Evolutionary conservation across 2,888 invertebrate genomes (phyloP).

Genomic region (Catocala sponsa): DNA sequence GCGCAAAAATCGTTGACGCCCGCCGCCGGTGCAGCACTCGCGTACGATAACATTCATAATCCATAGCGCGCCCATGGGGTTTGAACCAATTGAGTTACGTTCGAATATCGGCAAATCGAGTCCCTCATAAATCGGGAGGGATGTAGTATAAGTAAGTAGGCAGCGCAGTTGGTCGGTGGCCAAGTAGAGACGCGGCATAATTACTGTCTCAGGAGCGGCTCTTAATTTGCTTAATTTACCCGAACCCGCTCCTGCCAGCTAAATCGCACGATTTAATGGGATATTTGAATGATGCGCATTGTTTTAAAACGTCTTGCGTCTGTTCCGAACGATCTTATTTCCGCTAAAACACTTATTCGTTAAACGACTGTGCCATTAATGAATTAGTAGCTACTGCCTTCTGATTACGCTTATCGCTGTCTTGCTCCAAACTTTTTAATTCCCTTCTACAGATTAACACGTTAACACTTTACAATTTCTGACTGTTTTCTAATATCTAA

Average conservation of each 20-base stretch:
- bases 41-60: conserved; percentile 74
- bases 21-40: conserved; percentile 54
- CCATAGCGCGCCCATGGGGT: conserved; percentile 65
- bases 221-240: conserved; percentile 87
- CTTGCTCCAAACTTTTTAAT: conserved; percentile 35
- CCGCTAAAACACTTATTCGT: conserved; percentile 49
- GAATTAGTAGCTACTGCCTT: conserved; percentile 41
- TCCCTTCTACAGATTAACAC: conserved; percentile 26
- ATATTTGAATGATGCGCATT: conserved; percentile 83
- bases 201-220: conserved; percentile 82
- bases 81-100: conserved; percentile 68
- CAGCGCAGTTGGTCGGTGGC: conserved; percentile 72
- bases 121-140: conserved; percentile 65
- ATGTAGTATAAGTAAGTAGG: conserved; percentile 51
- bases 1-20: conserved; percentile 52
- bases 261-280: conserved; percentile 83
- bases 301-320: conserved; percentile 77
- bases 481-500: background rate
- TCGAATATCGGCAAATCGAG: conserved; percentile 70
- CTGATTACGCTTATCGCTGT: conserved; percentile 37
- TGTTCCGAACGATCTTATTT: conserved; percentile 67
- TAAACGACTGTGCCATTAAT: conserved; percentile 44
- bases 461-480: conserved; percentile 9
- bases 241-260: conserved; percentile 72
- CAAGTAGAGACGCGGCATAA: conserved; percentile 81